These are phyloP conservation scores for Agapornis roseicollis DNA, from an alignment of 2,113 vertebrate species.

Conservation along the genomic window DNA sequence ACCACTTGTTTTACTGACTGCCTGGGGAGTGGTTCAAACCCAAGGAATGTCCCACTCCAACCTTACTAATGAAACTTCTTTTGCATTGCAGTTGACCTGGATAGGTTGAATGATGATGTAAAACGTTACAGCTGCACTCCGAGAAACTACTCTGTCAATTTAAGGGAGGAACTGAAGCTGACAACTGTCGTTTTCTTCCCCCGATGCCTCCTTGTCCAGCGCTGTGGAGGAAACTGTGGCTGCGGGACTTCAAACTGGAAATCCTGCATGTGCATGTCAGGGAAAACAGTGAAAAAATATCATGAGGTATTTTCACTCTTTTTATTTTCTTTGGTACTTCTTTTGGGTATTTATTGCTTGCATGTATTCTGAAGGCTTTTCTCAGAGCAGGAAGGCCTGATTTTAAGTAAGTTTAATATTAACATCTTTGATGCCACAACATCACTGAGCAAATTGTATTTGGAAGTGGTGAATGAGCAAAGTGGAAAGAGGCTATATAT, in stretches of 20 bases:
- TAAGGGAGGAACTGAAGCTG: slow-evolving; percentile 89
- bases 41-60: not conserved
- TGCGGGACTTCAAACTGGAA: slow-evolving; percentile 87
- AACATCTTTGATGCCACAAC: not conserved
- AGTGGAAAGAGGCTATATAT: not conserved
- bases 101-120: slow-evolving; percentile 91
- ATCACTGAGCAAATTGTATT: not conserved
- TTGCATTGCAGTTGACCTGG: slow-evolving; percentile 86
- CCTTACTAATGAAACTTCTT: slow-evolving; percentile 3
- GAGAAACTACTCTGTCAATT: slow-evolving; percentile 90
- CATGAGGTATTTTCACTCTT: slow-evolving; percentile 82
- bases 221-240: slow-evolving; percentile 94
- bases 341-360: not conserved
- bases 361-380: not conserved
- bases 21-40: not conserved
- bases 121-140: slow-evolving; percentile 97
- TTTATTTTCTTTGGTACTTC: not conserved
- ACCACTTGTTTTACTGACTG: not conserved
- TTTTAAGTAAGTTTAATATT: not conserved
- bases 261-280: slow-evolving; percentile 85
- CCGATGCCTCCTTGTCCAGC: slow-evolving; percentile 92
- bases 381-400: not conserved
- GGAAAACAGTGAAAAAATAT: slow-evolving; percentile 86
- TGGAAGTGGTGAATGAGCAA: not conserved
- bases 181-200: slow-evolving; percentile 92